phyloP scores from a whole-genome alignment of 2,113 vertebrate species.

The Anoplopoma fimbria region DNA sequence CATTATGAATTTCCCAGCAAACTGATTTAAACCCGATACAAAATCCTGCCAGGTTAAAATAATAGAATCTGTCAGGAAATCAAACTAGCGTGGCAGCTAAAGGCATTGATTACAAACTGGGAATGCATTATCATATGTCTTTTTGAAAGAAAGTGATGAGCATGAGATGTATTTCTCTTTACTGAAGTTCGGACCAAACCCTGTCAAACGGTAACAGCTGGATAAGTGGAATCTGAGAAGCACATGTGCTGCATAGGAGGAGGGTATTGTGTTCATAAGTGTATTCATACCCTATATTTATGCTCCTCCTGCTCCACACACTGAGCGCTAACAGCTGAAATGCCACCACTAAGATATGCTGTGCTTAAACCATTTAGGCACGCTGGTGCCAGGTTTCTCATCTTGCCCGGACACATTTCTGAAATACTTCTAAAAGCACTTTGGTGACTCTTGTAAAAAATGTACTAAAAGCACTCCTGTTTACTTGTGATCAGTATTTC shows the following conservation, averaged over 20 bases:
- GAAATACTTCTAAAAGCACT: constrained; percentile 72
- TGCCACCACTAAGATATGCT: constrained; percentile 73
- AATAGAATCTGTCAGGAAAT: not conserved
- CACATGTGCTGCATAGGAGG: constrained; percentile 52
- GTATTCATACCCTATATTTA: constrained; percentile 73
- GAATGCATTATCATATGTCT: not conserved
- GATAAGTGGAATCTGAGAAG: constrained; percentile 53
- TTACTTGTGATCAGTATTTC: constrained; percentile 74
- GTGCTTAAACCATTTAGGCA: constrained; percentile 77
- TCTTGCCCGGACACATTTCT: constrained; percentile 74
- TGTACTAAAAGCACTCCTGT: constrained; percentile 70
- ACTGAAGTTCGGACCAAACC: not conserved
- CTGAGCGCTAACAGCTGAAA: constrained; percentile 78
- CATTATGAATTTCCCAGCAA: not conserved
- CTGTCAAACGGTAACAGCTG: constrained; percentile 64
- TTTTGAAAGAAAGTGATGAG: not conserved
- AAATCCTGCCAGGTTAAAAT: not conserved
- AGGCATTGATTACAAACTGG: not conserved
- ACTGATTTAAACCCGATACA: not conserved
- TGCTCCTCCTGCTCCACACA: constrained; percentile 46
- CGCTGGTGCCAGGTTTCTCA: constrained; percentile 73
- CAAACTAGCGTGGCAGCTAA: not conserved
- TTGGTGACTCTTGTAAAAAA: constrained; percentile 77
- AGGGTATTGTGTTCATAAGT: constrained; percentile 66
- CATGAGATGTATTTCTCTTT: constrained; percentile 4